These are phyloP conservation scores for Chauna torquata DNA, from an alignment of 2,113 vertebrate species.

Conservation along the genomic window DNA sequence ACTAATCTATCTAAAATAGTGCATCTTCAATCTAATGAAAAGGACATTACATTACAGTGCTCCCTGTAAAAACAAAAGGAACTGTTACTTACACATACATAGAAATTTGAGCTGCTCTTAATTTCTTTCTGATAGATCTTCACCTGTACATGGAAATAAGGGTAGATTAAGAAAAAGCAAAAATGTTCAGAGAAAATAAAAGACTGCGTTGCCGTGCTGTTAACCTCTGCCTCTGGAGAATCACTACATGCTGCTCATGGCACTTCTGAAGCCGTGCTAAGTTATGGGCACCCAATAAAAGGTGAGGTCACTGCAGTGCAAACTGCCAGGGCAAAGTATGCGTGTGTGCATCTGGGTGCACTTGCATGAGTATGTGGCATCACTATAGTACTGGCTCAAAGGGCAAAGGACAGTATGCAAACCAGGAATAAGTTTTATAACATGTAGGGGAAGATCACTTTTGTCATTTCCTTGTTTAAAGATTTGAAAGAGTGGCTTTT, in stretches of 20 bases:
- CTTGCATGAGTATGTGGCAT: fast-evolving
- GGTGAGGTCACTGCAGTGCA: neutral
- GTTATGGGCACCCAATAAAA: neutral
- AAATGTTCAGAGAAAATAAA: neutral
- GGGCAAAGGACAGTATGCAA: neutral
- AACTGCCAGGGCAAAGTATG: neutral
- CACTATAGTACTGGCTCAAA: neutral
- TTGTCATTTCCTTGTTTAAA: neutral
- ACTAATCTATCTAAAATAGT: neutral
- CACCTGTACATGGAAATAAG: neutral
- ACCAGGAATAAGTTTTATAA: neutral
- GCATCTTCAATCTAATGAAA: neutral
- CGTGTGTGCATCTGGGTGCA: neutral
- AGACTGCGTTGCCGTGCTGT: neutral
- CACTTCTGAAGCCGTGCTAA: neutral
- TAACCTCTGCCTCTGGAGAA: neutral
- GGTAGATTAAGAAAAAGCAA: neutral
- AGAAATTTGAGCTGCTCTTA: neutral
- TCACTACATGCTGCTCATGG: neutral
- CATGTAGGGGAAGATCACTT: neutral
- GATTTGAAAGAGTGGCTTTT: neutral
- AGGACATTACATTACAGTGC: neutral
- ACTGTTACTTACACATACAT: neutral
- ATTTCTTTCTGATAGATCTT: neutral
- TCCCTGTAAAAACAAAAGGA: neutral